These are phyloP conservation scores for Cyprinella venusta DNA, from an alignment of 2,797 vertebrate genomes.

Conservation along the genomic window DNA sequence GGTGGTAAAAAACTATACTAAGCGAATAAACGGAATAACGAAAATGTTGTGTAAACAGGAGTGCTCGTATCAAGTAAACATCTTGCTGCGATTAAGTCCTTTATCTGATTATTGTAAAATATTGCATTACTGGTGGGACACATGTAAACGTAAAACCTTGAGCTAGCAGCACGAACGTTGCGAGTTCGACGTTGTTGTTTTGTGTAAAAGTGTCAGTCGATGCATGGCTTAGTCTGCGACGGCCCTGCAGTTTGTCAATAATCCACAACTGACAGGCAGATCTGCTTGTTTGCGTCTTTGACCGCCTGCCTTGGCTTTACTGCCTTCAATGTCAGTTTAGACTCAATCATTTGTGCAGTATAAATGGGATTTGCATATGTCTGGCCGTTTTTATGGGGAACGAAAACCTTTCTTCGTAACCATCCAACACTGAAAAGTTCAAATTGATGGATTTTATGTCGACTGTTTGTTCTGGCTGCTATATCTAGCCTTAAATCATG, in stretches of 20 bases:
- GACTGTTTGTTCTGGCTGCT: conserved; percentile 33
- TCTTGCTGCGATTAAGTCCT: too few species aligned
- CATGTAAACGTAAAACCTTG: background rate
- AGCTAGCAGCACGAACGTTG: background rate
- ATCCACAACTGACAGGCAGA: conserved; percentile 21
- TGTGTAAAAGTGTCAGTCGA: background rate
- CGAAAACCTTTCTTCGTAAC: conserved; percentile 6
- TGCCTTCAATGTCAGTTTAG: background rate
- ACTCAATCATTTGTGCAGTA: conserved; percentile 52
- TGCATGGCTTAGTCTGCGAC: conserved; percentile 7
- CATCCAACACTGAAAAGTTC: background rate
- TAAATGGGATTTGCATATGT: conserved; percentile 58
- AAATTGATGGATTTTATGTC: conserved; percentile 16
- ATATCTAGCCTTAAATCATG: background rate
- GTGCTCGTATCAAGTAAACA: too few species aligned
- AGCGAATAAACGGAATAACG: too few species aligned
- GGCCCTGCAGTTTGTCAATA: conserved; percentile 35
- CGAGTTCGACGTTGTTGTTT: background rate
- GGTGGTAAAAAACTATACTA: too few species aligned
- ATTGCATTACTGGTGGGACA: too few species aligned
- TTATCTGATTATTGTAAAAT: too few species aligned
- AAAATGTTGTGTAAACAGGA: too few species aligned
- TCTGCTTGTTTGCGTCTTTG: conserved; percentile 9
- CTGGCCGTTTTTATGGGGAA: conserved; percentile 41
- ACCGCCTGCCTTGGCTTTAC: too few species aligned